Conservation (phyloP, 2,113 vertebrate species). For the Shinisaurus crocodilurus region DNA sequence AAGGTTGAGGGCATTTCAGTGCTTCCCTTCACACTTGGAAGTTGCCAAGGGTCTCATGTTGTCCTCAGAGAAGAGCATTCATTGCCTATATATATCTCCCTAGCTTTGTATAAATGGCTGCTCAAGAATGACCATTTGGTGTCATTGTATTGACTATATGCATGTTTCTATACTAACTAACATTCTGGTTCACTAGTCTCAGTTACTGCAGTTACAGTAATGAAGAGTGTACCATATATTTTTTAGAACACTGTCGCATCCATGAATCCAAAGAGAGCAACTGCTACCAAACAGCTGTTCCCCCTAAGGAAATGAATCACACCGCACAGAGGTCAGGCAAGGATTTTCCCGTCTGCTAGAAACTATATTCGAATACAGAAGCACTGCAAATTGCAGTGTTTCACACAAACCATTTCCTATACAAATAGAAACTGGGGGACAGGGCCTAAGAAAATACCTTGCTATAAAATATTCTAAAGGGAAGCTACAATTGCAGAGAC, state of each 20-base stretch:
- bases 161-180: background rate
- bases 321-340: constrained; percentile 35
- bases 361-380: constrained; percentile 24
- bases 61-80: background rate
- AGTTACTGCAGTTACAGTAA: background rate
- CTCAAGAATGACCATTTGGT: background rate
- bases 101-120: background rate
- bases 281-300: constrained; percentile 17
- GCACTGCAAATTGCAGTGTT: background rate
- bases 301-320: background rate
- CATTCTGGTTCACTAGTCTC: background rate
- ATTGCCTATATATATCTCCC: background rate
- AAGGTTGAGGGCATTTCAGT: background rate
- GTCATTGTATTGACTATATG: background rate
- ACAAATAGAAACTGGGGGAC: constrained; percentile 28
- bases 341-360: constrained; percentile 25
- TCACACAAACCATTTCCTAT: constrained; percentile 18
- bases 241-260: background rate
- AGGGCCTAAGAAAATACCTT: background rate
- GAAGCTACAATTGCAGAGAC: background rate
- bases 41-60: background rate
- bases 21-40: background rate
- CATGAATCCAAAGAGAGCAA: background rate
- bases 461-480: background rate
- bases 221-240: background rate